Conservation (phyloP, 2,888 invertebrate species). For the Ectemnius lituratus region DNA sequence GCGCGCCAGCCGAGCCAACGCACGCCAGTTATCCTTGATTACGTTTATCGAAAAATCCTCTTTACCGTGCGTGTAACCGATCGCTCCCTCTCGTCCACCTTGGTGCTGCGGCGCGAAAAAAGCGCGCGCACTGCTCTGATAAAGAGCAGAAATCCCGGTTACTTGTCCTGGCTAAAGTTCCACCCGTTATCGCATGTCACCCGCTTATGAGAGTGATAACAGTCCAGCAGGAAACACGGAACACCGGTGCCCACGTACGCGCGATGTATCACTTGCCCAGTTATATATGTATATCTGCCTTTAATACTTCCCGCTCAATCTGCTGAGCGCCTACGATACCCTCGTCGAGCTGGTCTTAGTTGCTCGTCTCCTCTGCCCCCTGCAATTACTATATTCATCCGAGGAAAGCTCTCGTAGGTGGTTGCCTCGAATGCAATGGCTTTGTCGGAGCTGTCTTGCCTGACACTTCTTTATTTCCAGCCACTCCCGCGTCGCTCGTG, state of each 20-base stretch:
- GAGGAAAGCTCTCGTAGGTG: neutral
- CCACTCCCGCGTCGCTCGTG: no score
- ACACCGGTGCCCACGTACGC: slow-evolving; percentile 37
- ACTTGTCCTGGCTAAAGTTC: neutral
- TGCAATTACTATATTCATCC: neutral
- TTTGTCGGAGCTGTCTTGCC: neutral
- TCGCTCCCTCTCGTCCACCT: neutral
- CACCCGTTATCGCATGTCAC: slow-evolving; percentile 23
- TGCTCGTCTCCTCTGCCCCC: neutral
- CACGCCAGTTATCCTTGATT: slow-evolving; percentile 14
- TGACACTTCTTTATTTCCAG: no score
- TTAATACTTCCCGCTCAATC: slow-evolving; percentile 4
- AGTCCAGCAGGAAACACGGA: slow-evolving; percentile 43
- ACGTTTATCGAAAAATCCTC: neutral
- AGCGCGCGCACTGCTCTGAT: neutral
- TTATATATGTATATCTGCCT: slow-evolving; percentile 8
- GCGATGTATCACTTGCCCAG: neutral
- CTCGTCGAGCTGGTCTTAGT: neutral
- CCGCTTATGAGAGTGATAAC: slow-evolving; percentile 41
- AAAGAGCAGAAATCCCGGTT: neutral
- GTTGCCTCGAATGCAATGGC: neutral
- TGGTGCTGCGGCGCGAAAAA: slow-evolving; percentile 1
- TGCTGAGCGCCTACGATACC: neutral
- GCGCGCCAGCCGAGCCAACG: neutral
- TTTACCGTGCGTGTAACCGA: neutral